Evolutionary conservation across 1,140 invertebrate genomes (phyloP).

Genomic region (Musca vetustissima): DNA sequence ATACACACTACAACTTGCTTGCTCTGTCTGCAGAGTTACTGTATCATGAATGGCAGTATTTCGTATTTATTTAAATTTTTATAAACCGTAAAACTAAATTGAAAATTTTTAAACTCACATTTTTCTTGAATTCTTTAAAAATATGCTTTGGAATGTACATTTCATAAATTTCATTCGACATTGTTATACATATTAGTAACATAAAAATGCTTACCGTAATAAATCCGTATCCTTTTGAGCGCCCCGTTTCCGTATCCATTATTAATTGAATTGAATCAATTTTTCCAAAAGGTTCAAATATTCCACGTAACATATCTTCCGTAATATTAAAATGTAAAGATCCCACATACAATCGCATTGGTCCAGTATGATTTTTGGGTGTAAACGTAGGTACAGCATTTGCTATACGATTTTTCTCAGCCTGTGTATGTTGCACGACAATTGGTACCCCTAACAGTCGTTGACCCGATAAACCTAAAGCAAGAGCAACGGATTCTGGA

Average conservation of each 20-base stretch:
- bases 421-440: constrained; percentile 97
- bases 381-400: constrained; percentile 80
- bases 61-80: too few species aligned
- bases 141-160: too few species aligned
- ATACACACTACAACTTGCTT: too few species aligned
- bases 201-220: constrained; percentile 86
- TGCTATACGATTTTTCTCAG: constrained; percentile 95
- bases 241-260: constrained; percentile 90
- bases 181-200: neutral
- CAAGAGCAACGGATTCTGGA: constrained; percentile 94
- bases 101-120: too few species aligned
- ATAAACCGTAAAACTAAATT: too few species aligned
- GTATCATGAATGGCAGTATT: too few species aligned
- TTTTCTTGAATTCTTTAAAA: too few species aligned
- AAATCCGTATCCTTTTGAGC: constrained; percentile 97
- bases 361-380: constrained; percentile 80
- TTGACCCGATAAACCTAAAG: constrained; percentile 94
- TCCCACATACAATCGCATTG: constrained; percentile 95
- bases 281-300: constrained; percentile 99
- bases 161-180: neutral
- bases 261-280: constrained; percentile 97
- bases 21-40: too few species aligned
- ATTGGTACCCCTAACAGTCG: constrained; percentile 97
- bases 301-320: constrained; percentile 96
- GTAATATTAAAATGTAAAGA: constrained; percentile 99